These are phyloP conservation scores for Python bivittatus DNA, from an alignment of 2,113 vertebrate species.

Conservation along the genomic window DNA sequence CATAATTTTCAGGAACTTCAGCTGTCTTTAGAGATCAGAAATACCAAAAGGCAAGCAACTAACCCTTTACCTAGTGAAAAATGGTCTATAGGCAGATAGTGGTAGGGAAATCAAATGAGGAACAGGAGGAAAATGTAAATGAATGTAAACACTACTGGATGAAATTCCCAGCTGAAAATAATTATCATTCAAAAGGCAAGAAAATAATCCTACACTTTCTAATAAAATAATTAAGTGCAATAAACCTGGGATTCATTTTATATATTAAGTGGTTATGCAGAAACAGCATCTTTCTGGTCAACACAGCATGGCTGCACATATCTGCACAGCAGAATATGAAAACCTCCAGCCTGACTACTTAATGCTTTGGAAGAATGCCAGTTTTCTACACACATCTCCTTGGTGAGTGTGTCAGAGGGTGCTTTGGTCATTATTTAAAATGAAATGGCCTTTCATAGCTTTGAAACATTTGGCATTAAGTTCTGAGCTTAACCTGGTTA, in stretches of 20 bases:
- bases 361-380: not conserved
- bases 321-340: not conserved
- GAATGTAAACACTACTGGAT: not conserved
- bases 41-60: slow-evolving; percentile 6
- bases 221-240: not conserved
- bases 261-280: not conserved
- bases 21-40: not conserved
- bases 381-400: not conserved
- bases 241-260: not conserved
- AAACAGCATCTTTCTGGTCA: not conserved
- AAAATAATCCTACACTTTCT: not conserved
- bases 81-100: too few relatives aligned
- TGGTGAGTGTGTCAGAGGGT: not conserved
- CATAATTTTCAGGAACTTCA: not conserved
- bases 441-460: not conserved
- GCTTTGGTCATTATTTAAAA: not conserved
- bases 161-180: not conserved
- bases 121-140: not conserved
- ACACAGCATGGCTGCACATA: not conserved
- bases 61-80: not conserved
- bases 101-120: not conserved
- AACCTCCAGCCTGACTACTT: not conserved
- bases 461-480: slow-evolving; percentile 1
- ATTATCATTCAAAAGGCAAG: not conserved
- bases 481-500: not conserved